Percentiles rank a stretch among this genome's conserved stretches.
Conservation (phyloP, 92 coral and sea anemone genomes). For the Phenganax subtilis region DNA sequence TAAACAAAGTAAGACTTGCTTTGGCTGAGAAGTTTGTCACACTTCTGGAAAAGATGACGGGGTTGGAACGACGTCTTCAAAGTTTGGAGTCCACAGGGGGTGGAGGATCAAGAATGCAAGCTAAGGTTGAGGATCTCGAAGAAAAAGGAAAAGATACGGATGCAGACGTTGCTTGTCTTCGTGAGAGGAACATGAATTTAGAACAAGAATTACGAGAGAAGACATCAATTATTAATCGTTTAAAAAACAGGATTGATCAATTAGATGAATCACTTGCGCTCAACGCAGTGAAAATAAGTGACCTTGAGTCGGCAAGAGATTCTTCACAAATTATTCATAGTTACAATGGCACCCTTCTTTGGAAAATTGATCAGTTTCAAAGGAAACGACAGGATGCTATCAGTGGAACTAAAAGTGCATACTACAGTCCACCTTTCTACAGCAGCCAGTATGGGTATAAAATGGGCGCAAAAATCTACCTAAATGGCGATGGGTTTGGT, state of each 20-base stretch:
- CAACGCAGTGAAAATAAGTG: background rate
- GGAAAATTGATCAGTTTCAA: background rate
- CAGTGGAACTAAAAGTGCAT: background rate
- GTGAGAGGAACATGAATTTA: background rate
- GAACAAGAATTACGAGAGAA: background rate
- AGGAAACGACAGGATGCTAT: background rate
- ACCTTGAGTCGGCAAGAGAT: background rate
- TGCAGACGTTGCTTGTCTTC: no score
- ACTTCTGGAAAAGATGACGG: background rate
- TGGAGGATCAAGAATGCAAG: background rate
- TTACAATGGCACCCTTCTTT: background rate
- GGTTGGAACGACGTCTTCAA: background rate
- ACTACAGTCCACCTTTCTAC: no score
- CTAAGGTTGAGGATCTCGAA: background rate
- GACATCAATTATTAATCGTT: background rate
- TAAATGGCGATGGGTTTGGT: no score
- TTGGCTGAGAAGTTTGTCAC: background rate
- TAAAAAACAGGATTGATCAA: background rate
- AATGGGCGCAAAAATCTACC: no score
- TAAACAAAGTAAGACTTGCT: background rate
- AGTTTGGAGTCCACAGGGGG: background rate
- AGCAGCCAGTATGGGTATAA: no score
- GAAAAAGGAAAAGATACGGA: background rate
- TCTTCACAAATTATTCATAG: background rate
- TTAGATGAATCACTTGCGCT: background rate